Evolutionary conservation across 2,113 vertebrate species (phyloP).

Genomic region (Corydoras sp.): DNA sequence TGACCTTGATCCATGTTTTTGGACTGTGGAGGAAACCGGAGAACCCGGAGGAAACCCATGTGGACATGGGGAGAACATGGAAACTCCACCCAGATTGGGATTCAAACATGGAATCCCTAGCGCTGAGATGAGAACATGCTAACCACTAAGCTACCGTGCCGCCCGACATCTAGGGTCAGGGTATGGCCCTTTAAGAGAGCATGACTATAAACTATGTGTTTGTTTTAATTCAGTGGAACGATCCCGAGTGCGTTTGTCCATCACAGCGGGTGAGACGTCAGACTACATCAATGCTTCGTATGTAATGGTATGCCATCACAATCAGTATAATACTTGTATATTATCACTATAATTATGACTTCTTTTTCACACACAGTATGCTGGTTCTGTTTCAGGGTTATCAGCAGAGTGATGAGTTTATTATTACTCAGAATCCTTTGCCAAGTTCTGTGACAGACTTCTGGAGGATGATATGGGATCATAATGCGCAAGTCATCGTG

Average conservation of each 20-base stretch:
- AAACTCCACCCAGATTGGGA: no score
- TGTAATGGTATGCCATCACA: slow-evolving; percentile 69
- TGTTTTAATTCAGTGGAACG: slow-evolving; percentile 71
- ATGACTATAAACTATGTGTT: background rate
- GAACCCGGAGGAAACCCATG: no score
- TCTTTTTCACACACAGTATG: background rate
- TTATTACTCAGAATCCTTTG: slow-evolving; percentile 90
- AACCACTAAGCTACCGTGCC: no score
- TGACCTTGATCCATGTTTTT: no score
- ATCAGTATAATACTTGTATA: background rate
- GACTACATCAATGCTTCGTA: slow-evolving; percentile 87
- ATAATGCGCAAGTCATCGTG: slow-evolving; percentile 83
- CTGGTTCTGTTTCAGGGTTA: slow-evolving; percentile 73
- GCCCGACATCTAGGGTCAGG: no score
- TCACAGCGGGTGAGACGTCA: slow-evolving; percentile 68
- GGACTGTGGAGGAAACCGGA: no score
- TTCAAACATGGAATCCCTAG: no score
- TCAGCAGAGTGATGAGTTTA: slow-evolving; percentile 82
- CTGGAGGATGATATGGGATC: slow-evolving; percentile 98
- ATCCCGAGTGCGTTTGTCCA: slow-evolving; percentile 78
- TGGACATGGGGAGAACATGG: no score
- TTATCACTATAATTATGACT: no score
- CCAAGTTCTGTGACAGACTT: slow-evolving; percentile 87
- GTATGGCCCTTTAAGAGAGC: no score
- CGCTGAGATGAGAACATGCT: no score